These are phyloP conservation scores for Trichomycterus rosablanca DNA, from an alignment of 2,113 vertebrate genomes.

Conservation along the genomic window DNA sequence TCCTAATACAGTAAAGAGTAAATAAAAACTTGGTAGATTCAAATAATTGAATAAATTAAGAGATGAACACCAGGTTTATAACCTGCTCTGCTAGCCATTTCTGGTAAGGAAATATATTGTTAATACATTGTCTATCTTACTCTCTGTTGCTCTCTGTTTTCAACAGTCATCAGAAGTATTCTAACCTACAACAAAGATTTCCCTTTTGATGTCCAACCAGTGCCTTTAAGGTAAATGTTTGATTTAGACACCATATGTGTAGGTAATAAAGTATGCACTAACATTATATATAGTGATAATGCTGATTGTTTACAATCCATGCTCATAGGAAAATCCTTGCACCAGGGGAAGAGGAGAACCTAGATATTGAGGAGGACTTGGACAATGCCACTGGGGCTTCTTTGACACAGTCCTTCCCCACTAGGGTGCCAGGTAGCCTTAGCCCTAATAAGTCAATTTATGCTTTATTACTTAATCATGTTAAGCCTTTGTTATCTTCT, in stretches of 20 bases:
- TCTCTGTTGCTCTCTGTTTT: slow-evolving; percentile 25
- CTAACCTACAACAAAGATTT: slow-evolving; percentile 95
- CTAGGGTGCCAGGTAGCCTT: slow-evolving; percentile 80
- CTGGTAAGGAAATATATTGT: too few relatives aligned
- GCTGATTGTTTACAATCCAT: not conserved
- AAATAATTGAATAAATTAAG: too few relatives aligned
- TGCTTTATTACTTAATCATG: too few relatives aligned
- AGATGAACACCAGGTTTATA: too few relatives aligned
- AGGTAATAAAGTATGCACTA: not conserved
- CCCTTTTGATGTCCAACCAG: slow-evolving; percentile 94
- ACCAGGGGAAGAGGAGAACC: slow-evolving; percentile 94
- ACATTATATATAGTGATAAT: too few relatives aligned
- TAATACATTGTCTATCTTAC: too few relatives aligned
- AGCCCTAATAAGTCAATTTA: too few relatives aligned
- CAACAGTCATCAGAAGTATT: slow-evolving; percentile 89
- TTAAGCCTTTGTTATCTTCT: too few relatives aligned
- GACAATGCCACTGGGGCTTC: slow-evolving; percentile 81
- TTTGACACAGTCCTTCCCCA: slow-evolving; percentile 77
- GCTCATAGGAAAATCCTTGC: slow-evolving; percentile 86
- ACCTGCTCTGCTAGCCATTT: too few relatives aligned
- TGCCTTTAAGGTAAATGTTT: slow-evolving; percentile 83
- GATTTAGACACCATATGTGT: not conserved
- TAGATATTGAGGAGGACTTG: slow-evolving; percentile 93
- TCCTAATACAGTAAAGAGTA: too few relatives aligned
- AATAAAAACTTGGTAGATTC: too few relatives aligned